Evolutionary conservation across 2,797 vertebrate species (phyloP).

Genomic region (Xerus rutilus): DNA sequence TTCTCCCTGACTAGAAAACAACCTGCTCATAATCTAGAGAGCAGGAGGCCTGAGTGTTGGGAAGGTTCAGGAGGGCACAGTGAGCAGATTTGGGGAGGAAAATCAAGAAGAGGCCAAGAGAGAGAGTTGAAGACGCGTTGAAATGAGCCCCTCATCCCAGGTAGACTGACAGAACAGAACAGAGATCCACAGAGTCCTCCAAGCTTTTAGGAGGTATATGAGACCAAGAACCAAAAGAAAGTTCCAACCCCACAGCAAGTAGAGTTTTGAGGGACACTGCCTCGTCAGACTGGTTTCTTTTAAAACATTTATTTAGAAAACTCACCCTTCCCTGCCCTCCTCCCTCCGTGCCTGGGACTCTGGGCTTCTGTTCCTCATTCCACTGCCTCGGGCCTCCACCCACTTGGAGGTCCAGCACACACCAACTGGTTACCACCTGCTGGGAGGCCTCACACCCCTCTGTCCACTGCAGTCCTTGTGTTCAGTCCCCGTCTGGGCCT

Average conservation of each 20-base stretch:
- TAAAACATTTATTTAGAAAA: conserved; percentile 82
- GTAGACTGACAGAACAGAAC: background rate
- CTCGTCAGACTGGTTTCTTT: conserved; percentile 48
- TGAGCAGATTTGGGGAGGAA: background rate
- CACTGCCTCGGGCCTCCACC: background rate
- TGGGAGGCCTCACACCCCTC: background rate
- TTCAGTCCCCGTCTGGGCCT: conserved; percentile 42
- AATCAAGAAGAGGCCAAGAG: background rate
- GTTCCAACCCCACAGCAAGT: background rate
- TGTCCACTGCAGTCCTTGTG: background rate
- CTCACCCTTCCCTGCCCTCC: background rate
- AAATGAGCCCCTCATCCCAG: background rate
- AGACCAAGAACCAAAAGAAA: background rate
- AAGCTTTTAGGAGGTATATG: background rate
- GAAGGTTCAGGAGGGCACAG: background rate
- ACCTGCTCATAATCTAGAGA: background rate
- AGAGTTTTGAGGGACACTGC: background rate
- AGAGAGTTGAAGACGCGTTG: background rate
- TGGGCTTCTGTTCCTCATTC: rapidly evolving
- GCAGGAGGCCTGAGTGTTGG: rapidly evolving
- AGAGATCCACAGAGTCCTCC: background rate
- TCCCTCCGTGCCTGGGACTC: background rate
- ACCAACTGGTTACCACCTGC: rapidly evolving
- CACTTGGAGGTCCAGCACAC: background rate
- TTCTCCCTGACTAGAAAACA: background rate